phyloP scores from a whole-genome alignment of 2,113 vertebrate genomes.

The Chionomys nivalis region DNA sequence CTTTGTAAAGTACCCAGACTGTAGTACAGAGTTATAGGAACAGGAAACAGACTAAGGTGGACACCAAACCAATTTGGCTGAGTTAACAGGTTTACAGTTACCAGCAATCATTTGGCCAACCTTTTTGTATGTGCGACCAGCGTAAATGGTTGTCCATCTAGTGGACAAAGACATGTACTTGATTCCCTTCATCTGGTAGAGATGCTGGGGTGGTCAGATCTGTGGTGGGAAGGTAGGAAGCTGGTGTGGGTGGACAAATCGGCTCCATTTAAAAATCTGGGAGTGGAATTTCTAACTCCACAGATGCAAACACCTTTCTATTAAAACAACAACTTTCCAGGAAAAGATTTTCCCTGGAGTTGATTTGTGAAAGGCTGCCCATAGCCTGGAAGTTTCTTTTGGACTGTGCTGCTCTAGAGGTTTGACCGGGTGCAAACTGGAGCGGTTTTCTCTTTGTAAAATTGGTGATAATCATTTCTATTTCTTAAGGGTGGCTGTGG shows the following conservation, averaged over 20 bases:
- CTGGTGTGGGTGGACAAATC: not conserved
- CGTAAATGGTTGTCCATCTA: not conserved
- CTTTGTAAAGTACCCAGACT: not conserved
- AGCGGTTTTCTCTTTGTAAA: not conserved
- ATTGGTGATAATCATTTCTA: not conserved
- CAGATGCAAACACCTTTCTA: not conserved
- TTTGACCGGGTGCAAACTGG: not conserved
- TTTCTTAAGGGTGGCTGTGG: not conserved
- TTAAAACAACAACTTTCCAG: not conserved
- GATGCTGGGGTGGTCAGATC: not conserved
- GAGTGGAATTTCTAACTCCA: not conserved
- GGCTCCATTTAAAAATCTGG: not conserved
- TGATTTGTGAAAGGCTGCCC: not conserved
- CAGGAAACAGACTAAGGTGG: not conserved
- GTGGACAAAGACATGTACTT: not conserved
- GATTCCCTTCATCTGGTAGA: not conserved
- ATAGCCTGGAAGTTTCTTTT: not conserved
- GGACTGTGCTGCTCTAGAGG: not conserved
- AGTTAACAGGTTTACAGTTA: not conserved
- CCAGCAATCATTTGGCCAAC: not conserved
- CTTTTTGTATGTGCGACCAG: not conserved
- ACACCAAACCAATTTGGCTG: not conserved
- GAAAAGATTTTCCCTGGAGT: not conserved
- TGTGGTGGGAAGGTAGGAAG: not conserved
- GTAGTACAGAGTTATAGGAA: not conserved